Percentiles rank a stretch among this genome's conserved stretches.
Evolutionary conservation across 2,113 vertebrate genomes (phyloP).

Genomic region (Ginglymostoma cirratum): DNA sequence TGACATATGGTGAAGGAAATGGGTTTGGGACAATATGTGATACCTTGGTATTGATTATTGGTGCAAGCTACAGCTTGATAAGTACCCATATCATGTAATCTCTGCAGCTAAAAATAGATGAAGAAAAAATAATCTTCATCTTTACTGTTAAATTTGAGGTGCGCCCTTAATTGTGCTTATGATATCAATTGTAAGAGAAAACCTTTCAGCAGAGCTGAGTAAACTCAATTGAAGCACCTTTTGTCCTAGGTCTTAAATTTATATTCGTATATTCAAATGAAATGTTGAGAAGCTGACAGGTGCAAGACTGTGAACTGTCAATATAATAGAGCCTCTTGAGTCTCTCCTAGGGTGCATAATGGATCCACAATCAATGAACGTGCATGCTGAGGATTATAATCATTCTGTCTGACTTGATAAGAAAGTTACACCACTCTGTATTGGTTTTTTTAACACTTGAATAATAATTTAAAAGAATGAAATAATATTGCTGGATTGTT

Average conservation of each 20-base stretch:
- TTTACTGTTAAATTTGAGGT: neutral
- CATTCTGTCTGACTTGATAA: neutral
- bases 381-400: neutral
- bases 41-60: neutral
- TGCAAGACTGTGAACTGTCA: conserved; percentile 3
- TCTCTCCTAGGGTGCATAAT: neutral
- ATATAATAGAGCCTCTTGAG: neutral
- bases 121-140: neutral
- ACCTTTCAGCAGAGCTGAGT: neutral
- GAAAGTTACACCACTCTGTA: neutral
- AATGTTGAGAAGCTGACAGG: conserved; percentile 10
- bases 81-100: neutral
- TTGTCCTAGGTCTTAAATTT: neutral
- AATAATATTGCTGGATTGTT: neutral
- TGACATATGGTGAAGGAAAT: neutral
- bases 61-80: neutral
- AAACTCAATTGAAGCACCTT: neutral
- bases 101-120: neutral
- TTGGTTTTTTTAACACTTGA: neutral
- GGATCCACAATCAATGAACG: neutral
- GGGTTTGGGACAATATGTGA: neutral
- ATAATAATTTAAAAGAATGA: neutral
- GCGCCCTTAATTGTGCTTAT: neutral
- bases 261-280: neutral
- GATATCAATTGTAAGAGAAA: neutral